Base-by-base conservation (phyloP, 2,888 invertebrate species). In the Macaria liturata region DNA sequence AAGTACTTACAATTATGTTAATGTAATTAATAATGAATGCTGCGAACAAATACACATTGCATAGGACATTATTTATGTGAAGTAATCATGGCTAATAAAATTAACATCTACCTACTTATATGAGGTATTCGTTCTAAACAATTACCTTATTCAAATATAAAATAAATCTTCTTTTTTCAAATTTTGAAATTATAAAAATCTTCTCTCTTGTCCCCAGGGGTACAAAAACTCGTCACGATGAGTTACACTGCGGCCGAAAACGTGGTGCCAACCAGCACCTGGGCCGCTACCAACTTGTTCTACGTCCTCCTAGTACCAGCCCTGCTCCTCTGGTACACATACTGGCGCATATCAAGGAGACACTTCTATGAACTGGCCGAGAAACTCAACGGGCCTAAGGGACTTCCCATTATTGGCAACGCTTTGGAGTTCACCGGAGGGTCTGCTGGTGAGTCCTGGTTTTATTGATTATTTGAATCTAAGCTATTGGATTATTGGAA, bases 331-430 rank as follows among this genome's bases (percentile, higher is more conserved):
- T 96, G 94, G 93, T 95, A 94, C 77, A 88, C 94, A 34, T 97
- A 97, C 85, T 97, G 95, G 95, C 93, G 94, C 49, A 86, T 96
- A 71, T 96, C 96, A 7, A 92, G 96, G n/a, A 92, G 94, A 43
- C 95, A 94, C 74, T 71, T 97, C 77, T 90, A 95, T 62, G 95
- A 95, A 74, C 86, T 96, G 53, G 96, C 95, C 1, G 94, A 93
- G 0, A 95, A 95, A 71, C 78, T 97, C 46, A 94, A 95, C 0
- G 97, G 97, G 67, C 96, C 96, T 0, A 74, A 86, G 3, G 96
- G 96, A 42, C 84, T 93, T 39, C 97, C 97, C 0, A 61, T 97
- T 0, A 72, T 97, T 46, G 97, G 97, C 68, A 96, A 95, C 73
- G 95, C 96, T 1, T 84, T 95, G 43, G 95, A 96, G 64, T 94